Evolutionary conservation across 2,888 invertebrate species (phyloP).

Genomic region (Trachelus troglodyta): DNA sequence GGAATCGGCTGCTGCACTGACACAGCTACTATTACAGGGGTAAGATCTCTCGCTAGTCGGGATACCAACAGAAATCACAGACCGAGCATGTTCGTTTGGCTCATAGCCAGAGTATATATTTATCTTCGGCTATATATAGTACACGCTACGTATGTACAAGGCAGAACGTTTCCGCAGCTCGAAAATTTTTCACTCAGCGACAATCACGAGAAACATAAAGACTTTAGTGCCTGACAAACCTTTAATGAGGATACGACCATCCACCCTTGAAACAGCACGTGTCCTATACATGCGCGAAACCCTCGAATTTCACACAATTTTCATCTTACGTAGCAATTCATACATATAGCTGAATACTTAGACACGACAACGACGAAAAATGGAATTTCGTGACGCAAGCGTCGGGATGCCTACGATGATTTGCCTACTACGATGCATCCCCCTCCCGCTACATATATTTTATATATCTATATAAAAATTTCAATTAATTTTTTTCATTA

Average conservation of each 20-base stretch:
- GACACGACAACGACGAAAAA: neutral
- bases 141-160: neutral
- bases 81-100: constrained; percentile 52
- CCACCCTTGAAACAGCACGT: neutral
- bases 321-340: neutral
- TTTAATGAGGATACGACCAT: neutral
- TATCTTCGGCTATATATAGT: constrained; percentile 63
- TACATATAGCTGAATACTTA: neutral
- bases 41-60: constrained; percentile 20
- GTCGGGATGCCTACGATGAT: neutral
- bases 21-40: constrained; percentile 55
- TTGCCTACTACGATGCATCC: neutral
- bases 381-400: neutral
- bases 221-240: neutral
- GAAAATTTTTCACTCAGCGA: neutral
- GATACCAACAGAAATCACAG: constrained; percentile 21
- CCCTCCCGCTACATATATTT: neutral
- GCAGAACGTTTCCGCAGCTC: neutral
- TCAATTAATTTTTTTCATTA: neutral
- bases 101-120: constrained; percentile 61
- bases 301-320: neutral
- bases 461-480: neutral
- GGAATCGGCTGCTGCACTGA: constrained; percentile 49
- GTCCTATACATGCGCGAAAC: neutral
- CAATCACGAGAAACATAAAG: neutral